A percentile compares a stretch with the other conserved stretches of the same genome.
Conservation (phyloP, 2,113 vertebrate species). For the Grantiella picta region DNA sequence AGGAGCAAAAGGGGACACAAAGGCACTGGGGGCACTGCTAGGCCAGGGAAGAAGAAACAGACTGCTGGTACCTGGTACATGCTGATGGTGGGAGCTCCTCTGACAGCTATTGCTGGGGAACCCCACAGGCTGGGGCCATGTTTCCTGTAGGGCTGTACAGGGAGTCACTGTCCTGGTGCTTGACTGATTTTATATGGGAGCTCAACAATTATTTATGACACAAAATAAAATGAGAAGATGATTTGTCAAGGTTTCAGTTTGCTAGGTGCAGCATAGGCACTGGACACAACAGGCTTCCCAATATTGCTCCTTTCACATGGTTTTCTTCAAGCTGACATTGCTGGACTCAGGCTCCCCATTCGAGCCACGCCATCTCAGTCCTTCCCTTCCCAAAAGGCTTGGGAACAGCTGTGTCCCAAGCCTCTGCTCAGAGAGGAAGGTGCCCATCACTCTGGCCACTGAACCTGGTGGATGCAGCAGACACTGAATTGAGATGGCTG, state of each 20-base stretch:
- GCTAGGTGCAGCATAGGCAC: background rate
- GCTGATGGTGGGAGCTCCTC: accelerated
- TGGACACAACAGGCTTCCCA: background rate
- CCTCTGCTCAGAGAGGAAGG: background rate
- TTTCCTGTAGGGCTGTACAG: background rate
- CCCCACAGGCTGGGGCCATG: accelerated
- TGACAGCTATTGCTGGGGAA: background rate
- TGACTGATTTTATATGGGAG: background rate
- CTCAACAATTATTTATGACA: background rate
- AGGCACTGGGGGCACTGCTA: background rate
- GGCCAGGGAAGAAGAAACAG: background rate
- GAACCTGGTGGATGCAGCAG: background rate
- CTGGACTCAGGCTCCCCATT: background rate
- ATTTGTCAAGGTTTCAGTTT: background rate
- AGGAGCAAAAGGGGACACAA: background rate
- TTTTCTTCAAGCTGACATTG: background rate
- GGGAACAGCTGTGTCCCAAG: background rate
- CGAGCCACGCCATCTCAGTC: background rate
- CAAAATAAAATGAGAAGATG: background rate
- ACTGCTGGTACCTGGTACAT: background rate
- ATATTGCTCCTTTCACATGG: accelerated
- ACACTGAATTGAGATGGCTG: accelerated
- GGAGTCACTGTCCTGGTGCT: background rate
- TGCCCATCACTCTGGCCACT: background rate
- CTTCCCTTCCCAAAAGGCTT: background rate